Evolutionary conservation across 1,140 invertebrate species (phyloP).

Genomic region (Eriocheir sinensis): DNA sequence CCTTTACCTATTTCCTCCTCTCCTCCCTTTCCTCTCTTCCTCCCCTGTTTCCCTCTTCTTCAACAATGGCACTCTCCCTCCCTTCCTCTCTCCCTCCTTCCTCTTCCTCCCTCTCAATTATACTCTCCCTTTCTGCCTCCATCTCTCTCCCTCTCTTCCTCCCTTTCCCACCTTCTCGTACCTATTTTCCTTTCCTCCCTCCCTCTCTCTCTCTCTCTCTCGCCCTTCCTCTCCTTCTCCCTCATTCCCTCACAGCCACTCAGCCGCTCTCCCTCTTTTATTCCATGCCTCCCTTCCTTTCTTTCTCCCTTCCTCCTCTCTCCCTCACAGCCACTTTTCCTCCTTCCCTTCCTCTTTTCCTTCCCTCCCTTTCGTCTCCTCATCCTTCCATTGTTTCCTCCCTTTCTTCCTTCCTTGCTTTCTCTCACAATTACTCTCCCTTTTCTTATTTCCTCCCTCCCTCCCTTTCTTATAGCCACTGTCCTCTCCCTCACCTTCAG

Average conservation of each 20-base stretch:
- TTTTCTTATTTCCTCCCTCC: too few species aligned
- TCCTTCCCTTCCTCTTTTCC: not conserved
- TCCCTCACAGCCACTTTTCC: not conserved
- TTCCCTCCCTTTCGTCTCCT: not conserved
- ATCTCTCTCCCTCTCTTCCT: slow-evolving; percentile 19
- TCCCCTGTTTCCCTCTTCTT: not conserved
- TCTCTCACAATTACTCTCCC: too few species aligned
- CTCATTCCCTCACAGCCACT: not conserved
- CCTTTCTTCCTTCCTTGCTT: too few species aligned
- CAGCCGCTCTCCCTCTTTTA: not conserved
- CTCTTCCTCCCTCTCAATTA: slow-evolving; percentile 5
- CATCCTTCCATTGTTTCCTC: too few species aligned
- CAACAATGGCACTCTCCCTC: too few species aligned
- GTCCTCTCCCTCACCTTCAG: too few species aligned
- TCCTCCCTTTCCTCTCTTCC: not conserved
- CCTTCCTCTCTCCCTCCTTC: not conserved
- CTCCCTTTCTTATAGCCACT: too few species aligned
- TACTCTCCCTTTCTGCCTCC: slow-evolving; percentile 3
- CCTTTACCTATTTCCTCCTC: too few species aligned
- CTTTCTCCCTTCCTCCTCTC: not conserved
- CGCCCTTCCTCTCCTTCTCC: not conserved
- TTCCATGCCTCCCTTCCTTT: too few species aligned
- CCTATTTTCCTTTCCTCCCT: not conserved
- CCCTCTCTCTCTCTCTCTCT: not conserved
- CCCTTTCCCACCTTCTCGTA: not conserved